Base-by-base conservation (phyloP, 35 echinoderm and acorn worm species). In the Lytechinus pictus region DNA sequence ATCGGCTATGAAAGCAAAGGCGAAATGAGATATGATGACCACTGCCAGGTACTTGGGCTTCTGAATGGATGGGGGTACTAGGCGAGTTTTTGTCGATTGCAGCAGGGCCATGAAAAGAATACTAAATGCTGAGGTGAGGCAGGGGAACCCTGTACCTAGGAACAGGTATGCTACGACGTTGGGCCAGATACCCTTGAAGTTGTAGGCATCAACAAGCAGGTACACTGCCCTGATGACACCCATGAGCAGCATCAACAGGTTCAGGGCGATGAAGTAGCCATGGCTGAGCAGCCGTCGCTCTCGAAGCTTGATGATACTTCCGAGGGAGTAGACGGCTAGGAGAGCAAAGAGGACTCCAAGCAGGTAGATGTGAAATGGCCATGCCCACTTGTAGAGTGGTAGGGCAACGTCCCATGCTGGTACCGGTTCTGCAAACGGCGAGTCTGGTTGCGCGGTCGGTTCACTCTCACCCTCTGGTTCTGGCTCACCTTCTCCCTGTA, bases 111-210 rank as follows among this genome's bases (percentile, higher is more conserved):
- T 66, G 86, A 98, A 98, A 51, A 99, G 92, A 94, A 99, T 99
- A 94, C 98, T 99, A 66, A 99, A 99, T 4, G 98, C 97, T 10
- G 98, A 99, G 12, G 98, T 98, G 8, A 99, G 94, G 89, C 98
- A 99, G 1, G 98, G 98, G 86, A 99, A 99, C 52, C 98, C 98
- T 90, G 97, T 91, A 53, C 98, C 97, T 44, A 98, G 95, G 52
- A 99, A 89, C 27, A 99, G 24, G 86, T 99, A 99, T 9, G 97
- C 94, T 3, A 98, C 91, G 6, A 97, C 93, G 54, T 91, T 27
- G 0, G 97, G 96, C 21, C 96, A 98, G 10, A 97, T 88, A 8
- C 27, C 44, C 91, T 98, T 97, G 87, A 91, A 95, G 61, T 98
- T 98, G 93, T 99, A 99, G 6, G 98, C 97, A 92, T 99, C 98